Evolutionary conservation across 2,113 vertebrate species (phyloP).

Genomic region (Aptenodytes patagonicus): DNA sequence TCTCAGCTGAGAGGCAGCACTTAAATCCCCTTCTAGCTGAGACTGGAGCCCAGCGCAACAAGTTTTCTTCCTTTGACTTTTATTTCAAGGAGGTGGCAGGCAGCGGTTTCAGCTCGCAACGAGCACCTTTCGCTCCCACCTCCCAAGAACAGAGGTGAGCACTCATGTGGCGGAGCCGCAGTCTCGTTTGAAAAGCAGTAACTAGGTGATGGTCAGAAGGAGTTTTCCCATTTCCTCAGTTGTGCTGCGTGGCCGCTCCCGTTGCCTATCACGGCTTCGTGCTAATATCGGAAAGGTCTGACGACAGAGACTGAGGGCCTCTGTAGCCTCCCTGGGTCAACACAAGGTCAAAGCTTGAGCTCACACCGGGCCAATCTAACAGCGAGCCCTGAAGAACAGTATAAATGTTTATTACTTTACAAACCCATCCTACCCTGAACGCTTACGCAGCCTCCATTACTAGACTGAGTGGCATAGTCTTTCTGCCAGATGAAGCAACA

Average conservation of each 20-base stretch:
- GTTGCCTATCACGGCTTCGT: rapidly evolving
- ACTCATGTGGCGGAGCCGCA: not conserved
- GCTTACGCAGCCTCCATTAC: not conserved
- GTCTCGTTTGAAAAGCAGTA: not conserved
- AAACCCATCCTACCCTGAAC: not conserved
- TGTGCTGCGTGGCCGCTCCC: not conserved
- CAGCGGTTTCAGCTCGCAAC: not conserved
- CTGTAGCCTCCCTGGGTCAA: not conserved
- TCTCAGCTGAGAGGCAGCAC: not conserved
- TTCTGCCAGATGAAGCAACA: not conserved
- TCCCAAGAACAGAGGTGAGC: not conserved
- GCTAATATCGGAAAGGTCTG: not conserved
- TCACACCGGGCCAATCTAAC: not conserved
- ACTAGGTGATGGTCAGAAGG: not conserved
- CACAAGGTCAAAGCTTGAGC: not conserved
- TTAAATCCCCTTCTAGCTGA: not conserved
- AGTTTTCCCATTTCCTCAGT: not conserved
- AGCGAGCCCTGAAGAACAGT: not conserved
- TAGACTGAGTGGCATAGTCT: not conserved
- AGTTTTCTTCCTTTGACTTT: not conserved
- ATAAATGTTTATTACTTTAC: not conserved
- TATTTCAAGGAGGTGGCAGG: not conserved
- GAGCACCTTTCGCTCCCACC: not conserved
- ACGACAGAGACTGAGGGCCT: not conserved
- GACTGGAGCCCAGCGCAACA: not conserved